These are phyloP conservation scores for Caenorhabditis zanzibari DNA, from an alignment of 2,888 invertebrate species.

Conservation along the genomic window DNA sequence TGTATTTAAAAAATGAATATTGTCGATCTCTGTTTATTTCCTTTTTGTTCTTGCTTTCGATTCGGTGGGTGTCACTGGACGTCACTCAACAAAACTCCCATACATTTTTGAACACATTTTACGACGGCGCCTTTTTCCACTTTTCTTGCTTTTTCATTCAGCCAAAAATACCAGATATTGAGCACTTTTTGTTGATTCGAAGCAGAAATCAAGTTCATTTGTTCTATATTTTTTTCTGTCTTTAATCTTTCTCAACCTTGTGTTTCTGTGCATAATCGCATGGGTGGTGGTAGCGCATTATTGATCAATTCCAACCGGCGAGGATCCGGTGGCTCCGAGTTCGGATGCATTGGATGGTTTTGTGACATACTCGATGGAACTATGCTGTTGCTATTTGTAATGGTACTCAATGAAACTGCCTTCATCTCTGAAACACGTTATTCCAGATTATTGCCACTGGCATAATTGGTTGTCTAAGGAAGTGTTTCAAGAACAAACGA, in stretches of 20 bases:
- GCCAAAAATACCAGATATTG: background rate
- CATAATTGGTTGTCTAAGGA: constrained; percentile 26
- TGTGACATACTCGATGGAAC: constrained; percentile 41
- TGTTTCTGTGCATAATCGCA: background rate
- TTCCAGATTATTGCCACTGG: constrained; percentile 44
- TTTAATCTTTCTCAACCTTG: too few relatives aligned
- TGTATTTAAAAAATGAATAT: constrained; percentile 21
- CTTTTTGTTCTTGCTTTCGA: background rate
- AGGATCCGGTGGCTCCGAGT: constrained; percentile 12
- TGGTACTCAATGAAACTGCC: constrained; percentile 12
- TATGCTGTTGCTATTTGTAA: constrained; percentile 31
- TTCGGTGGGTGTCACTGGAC: constrained; percentile 1
- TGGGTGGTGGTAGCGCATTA: constrained; percentile 53
- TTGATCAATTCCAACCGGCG: constrained; percentile 45
- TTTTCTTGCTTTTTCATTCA: background rate
- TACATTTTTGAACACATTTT: constrained; percentile 25
- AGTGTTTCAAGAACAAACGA: constrained; percentile 6
- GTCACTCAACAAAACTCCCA: constrained; percentile 1
- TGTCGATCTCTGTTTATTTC: background rate
- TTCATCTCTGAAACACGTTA: background rate
- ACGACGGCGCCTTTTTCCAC: background rate
- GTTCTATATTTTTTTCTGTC: too few relatives aligned
- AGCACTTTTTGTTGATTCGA: background rate
- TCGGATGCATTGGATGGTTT: constrained; percentile 53
- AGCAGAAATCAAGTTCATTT: too few relatives aligned